Evolutionary conservation across 2,888 invertebrate species (phyloP), one percentile per base, ranked within the genome.

Genomic region (Phytoseiulus persimilis): DNA sequence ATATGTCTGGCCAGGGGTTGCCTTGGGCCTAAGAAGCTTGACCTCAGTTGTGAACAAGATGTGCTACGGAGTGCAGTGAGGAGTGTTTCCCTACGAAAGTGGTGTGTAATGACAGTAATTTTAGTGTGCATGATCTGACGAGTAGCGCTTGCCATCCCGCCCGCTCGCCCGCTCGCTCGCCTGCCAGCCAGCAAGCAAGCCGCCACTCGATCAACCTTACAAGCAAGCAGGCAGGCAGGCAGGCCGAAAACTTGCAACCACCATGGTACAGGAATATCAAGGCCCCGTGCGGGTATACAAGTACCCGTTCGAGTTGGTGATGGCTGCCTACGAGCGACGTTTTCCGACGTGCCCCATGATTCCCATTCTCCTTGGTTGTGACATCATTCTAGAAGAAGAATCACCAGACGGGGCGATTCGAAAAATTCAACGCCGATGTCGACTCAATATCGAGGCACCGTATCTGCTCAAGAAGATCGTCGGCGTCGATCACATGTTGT

Each of bases 201-300:
- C 65, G 65, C 65, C 65, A 65, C 23, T 28, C 65, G 18, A 28
- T 23, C 65, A 65, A 65, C 65, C 65, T 65, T 65, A 65, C 9
- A 65, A 65, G 65, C 65, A 65, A 65, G 28, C 65, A 65, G 65
- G 65, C 14, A 28, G 65, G 65, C 65, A 65, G 65, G 65, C 65
- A 65, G 65, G 65, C 65, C 65, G 65, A 65, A 14, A 65, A 28
- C 65, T 65, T 65, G 1, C 65, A 11, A 65, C 18, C 65, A 65
- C 28, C 89, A 98, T 98, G 98, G 98, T 98, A 92, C 98, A 98
- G 94, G 96, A 97, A 93, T 98, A 97, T 94, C 96, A 96, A 93
- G 96, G 97, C 91, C 98, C 98, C 92, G 95, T 98, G 90, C 95
- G 98, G 94, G 96, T 98, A 91, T 98, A 98, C 94, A 97, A 97